Percentiles rank a stretch among this genome's conserved stretches.
These are phyloP conservation scores for Rosalia funebris DNA, from an alignment of 2,888 invertebrate species.

Conservation along the genomic window DNA sequence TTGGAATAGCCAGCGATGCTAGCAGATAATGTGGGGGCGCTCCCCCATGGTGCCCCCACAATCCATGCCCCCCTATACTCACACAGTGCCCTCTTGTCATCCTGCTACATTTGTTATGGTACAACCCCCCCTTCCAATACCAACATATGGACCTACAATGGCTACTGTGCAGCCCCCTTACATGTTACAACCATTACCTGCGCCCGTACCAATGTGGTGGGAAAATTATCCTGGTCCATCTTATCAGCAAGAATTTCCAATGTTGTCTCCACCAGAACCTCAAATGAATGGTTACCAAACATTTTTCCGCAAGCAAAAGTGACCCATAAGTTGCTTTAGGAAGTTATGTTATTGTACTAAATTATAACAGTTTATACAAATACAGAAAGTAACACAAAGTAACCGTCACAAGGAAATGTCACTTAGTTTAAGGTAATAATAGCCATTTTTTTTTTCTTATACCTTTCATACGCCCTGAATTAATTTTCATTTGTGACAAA, in stretches of 20 bases:
- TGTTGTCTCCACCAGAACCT: slow-evolving; percentile 48
- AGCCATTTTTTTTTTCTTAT: too few species aligned
- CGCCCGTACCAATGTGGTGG: slow-evolving; percentile 58
- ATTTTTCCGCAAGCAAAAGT: slow-evolving; percentile 61
- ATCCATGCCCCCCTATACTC: slow-evolving; percentile 31
- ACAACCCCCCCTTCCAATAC: slow-evolving; percentile 57
- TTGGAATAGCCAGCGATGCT: slow-evolving; percentile 76
- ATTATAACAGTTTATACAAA: slow-evolving; percentile 36
- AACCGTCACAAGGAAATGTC: slow-evolving; percentile 4
- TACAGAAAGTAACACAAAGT: slow-evolving; percentile 9
- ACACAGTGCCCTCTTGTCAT: slow-evolving; percentile 40
- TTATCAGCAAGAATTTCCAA: slow-evolving; percentile 57
- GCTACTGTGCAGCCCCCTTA: slow-evolving; percentile 46
- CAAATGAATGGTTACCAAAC: slow-evolving; percentile 52
- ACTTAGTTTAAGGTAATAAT: background rate
- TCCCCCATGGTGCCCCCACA: slow-evolving; percentile 56
- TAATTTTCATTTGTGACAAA: too few species aligned
- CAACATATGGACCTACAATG: slow-evolving; percentile 42
- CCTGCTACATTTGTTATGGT: slow-evolving; percentile 57
- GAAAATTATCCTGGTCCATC: slow-evolving; percentile 56
- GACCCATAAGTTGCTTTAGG: slow-evolving; percentile 49
- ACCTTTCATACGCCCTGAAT: too few species aligned
- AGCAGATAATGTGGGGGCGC: slow-evolving; percentile 74
- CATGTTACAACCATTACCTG: slow-evolving; percentile 50
- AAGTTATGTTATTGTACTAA: slow-evolving; percentile 50